phyloP scores from a whole-genome alignment of 1,140 invertebrate species.

The Aporrectodea caliginosa region DNA sequence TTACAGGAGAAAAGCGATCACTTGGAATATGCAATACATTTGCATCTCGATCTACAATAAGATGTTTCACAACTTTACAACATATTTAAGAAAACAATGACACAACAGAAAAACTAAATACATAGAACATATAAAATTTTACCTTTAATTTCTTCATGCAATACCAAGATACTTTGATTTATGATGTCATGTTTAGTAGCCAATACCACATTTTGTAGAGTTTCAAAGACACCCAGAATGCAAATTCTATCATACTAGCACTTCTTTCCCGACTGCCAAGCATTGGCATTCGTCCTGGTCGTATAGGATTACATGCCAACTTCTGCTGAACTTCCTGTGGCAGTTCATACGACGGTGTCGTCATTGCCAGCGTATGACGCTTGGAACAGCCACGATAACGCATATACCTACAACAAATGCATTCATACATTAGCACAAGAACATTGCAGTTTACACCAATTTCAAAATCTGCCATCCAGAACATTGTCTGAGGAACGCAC shows the following conservation, averaged over 20 bases:
- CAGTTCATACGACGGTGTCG: slow-evolving; percentile 56
- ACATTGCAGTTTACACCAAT: no score
- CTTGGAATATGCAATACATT: slow-evolving; percentile 60
- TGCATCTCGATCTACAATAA: no score
- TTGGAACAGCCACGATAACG: slow-evolving; percentile 67
- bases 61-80: not conserved
- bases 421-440: no score
- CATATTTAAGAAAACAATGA: slow-evolving; percentile 1
- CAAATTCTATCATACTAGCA: no score
- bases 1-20: slow-evolving; percentile 82
- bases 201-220: no score
- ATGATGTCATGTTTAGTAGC: no score
- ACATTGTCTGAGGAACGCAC: no score
- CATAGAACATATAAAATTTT: slow-evolving; percentile 16
- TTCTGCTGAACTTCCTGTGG: slow-evolving; percentile 63
- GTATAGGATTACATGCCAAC: slow-evolving; percentile 49
- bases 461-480: no score
- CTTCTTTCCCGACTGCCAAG: no score
- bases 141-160: no score
- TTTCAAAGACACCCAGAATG: no score
- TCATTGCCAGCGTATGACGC: slow-evolving; percentile 63
- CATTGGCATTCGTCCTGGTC: slow-evolving; percentile 29
- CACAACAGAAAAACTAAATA: not conserved
- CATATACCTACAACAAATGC: slow-evolving; percentile 67
- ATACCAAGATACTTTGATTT: no score